phyloP scores from a whole-genome alignment of 2,888 invertebrate genomes.

The Ophraella communa region DNA sequence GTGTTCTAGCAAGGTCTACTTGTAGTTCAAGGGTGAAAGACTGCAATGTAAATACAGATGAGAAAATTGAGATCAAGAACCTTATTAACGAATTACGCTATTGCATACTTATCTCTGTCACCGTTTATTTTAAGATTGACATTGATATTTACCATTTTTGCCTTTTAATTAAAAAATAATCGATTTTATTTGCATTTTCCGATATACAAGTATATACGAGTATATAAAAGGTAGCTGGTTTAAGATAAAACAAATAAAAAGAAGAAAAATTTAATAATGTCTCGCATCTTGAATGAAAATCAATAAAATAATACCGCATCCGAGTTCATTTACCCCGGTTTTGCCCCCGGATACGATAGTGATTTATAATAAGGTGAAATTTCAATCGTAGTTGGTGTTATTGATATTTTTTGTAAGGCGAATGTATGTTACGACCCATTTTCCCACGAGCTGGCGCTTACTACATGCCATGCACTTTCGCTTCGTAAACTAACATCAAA shows the following conservation, averaged over 20 bases:
- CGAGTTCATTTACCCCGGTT: not conserved
- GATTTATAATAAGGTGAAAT: slow-evolving; percentile 38
- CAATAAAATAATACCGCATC: no score
- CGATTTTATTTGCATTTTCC: not conserved
- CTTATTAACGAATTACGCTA: not conserved
- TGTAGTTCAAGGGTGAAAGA: not conserved
- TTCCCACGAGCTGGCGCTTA: slow-evolving; percentile 48
- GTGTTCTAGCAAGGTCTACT: not conserved
- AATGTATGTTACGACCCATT: slow-evolving; percentile 54
- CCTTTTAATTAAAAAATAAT: not conserved
- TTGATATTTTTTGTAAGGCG: slow-evolving; percentile 44
- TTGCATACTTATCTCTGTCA: not conserved
- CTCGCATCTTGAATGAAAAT: no score
- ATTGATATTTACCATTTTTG: not conserved
- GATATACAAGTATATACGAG: no score
- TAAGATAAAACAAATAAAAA: no score
- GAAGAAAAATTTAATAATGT: no score
- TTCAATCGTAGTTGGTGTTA: slow-evolving; percentile 30
- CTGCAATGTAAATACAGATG: not conserved
- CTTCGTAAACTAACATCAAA: slow-evolving; percentile 31
- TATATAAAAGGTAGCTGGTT: no score
- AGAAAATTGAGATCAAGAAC: not conserved
- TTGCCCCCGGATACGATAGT: slow-evolving; percentile 6
- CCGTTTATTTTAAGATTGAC: not conserved
- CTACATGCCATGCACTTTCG: slow-evolving; percentile 44